phyloP scores from a whole-genome alignment of 2,113 vertebrate species.

The Nerophis lumbriciformis region DNA sequence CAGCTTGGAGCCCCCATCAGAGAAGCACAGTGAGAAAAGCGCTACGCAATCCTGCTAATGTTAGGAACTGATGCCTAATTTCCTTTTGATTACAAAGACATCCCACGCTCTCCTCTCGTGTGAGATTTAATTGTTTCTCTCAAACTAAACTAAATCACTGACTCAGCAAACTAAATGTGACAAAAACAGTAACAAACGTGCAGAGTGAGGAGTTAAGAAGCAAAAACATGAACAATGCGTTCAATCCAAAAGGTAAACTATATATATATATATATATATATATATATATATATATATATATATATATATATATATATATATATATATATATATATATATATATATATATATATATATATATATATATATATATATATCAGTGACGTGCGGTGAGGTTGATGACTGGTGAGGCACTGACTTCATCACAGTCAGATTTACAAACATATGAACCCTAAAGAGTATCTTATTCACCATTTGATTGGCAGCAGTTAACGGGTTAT shows the following conservation, averaged over 20 bases:
- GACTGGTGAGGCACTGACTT: too few species aligned
- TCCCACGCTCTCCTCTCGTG: slow-evolving; percentile 69
- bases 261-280: slow-evolving; percentile 7
- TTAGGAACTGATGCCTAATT: slow-evolving; percentile 64
- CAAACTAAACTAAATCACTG: slow-evolving; percentile 65
- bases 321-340: too few species aligned
- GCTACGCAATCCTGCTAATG: slow-evolving; percentile 58
- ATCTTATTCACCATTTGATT: too few species aligned
- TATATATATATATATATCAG: too few species aligned
- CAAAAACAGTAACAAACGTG: slow-evolving; percentile 64
- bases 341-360: too few species aligned
- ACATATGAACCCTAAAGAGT: too few species aligned
- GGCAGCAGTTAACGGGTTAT: too few species aligned
- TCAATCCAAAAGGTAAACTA: slow-evolving; percentile 32
- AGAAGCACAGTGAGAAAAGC: slow-evolving; percentile 31
- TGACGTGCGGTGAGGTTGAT: too few species aligned
- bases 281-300: too few species aligned
- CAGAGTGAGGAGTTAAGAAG: slow-evolving; percentile 30
- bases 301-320: too few species aligned
- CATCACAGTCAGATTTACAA: too few species aligned
- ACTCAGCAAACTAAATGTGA: slow-evolving; percentile 68
- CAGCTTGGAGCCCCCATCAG: slow-evolving; percentile 27
- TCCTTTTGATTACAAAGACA: slow-evolving; percentile 68
- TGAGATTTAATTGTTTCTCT: slow-evolving; percentile 67
- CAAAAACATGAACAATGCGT: slow-evolving; percentile 10